These are phyloP conservation scores for Riptortus pedestris DNA, from an alignment of 1,140 invertebrate genomes.

Conservation along the genomic window DNA sequence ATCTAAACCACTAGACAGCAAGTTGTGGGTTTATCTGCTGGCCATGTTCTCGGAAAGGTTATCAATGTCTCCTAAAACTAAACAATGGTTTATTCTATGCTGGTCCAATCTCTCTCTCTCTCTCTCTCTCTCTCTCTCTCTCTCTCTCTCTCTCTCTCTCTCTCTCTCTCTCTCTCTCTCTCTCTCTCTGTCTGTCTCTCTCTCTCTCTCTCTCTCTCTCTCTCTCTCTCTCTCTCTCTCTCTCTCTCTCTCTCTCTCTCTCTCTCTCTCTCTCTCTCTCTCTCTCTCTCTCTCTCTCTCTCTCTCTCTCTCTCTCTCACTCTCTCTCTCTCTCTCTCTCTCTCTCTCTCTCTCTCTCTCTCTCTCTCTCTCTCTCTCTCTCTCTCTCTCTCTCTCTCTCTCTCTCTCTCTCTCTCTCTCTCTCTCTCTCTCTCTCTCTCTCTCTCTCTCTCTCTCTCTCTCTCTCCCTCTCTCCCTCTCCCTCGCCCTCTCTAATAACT, in stretches of 20 bases:
- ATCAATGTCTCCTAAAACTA: too few species aligned
- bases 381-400: constrained; percentile 6
- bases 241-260: constrained; percentile 15
- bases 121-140: constrained; percentile 8
- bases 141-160: constrained; percentile 13
- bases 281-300: constrained; percentile 15
- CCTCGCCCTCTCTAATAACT: constrained; percentile 8
- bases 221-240: constrained; percentile 13
- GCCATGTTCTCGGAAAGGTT: too few species aligned
- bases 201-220: constrained; percentile 13
- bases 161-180: constrained; percentile 13
- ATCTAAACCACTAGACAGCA: too few species aligned
- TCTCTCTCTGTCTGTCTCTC: constrained; percentile 9
- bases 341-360: constrained; percentile 7
- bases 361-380: constrained; percentile 12
- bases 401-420: constrained; percentile 4
- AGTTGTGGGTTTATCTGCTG: too few species aligned
- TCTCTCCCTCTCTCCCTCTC: constrained; percentile 7
- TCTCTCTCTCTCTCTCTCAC: constrained; percentile 13
- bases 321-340: constrained; percentile 4
- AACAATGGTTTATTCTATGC: too few species aligned
- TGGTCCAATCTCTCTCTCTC: background rate
- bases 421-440: constrained; percentile 13
- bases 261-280: constrained; percentile 15
- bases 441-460: constrained; percentile 16